These are phyloP conservation scores for Archegozetes longisetosus DNA, from an alignment of 1,140 invertebrate species.

Conservation along the genomic window DNA sequence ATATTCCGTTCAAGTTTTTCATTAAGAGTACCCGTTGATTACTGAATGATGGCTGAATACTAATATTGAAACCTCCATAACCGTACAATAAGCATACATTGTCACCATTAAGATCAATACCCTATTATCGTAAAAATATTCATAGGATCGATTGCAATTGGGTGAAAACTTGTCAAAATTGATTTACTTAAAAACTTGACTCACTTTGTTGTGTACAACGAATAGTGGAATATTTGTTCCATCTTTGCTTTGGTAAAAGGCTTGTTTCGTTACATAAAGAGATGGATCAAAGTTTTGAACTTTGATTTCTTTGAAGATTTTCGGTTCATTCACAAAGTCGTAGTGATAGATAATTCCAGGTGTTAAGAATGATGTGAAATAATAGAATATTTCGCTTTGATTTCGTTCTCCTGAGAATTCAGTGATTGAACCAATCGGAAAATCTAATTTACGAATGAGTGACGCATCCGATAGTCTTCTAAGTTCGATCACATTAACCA, in stretches of 20 bases:
- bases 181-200: conserved; percentile 15
- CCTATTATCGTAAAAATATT: conserved; percentile 31
- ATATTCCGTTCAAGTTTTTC: conserved; percentile 68
- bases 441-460: conserved; percentile 41
- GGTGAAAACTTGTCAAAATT: conserved; percentile 5
- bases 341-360: conserved; percentile 77
- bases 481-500: conserved; percentile 67
- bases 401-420: conserved; percentile 68
- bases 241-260: conserved; percentile 90
- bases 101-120: conserved; percentile 41
- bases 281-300: conserved; percentile 64
- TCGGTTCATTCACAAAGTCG: conserved; percentile 23
- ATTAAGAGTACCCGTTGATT: conserved; percentile 70
- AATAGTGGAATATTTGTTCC: conserved; percentile 96
- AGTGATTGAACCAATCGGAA: conserved; percentile 54
- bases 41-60: conserved; percentile 67
- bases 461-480: conserved; percentile 56
- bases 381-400: conserved; percentile 78
- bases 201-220: conserved; percentile 65
- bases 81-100: conserved; percentile 76
- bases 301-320: conserved; percentile 67
- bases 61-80: conserved; percentile 94
- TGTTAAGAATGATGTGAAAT: conserved; percentile 81
- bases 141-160: too few relatives aligned
- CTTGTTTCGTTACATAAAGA: conserved; percentile 66